Conservation (phyloP, 2,888 invertebrate species). For the Nasonia oneida region DNA sequence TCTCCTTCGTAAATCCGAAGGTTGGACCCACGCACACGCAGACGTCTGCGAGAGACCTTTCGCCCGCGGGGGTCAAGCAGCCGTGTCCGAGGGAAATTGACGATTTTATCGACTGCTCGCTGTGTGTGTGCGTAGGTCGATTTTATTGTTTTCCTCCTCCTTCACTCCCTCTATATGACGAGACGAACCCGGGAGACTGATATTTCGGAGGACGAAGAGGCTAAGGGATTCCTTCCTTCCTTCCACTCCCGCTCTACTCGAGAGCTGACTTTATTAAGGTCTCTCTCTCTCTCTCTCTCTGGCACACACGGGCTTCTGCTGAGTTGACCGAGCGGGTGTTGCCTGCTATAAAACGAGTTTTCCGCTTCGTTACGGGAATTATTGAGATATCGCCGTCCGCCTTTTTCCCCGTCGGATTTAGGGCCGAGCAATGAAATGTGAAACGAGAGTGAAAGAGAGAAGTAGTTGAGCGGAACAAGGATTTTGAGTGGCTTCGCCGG, state of each 20-base stretch:
- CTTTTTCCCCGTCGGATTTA: not conserved
- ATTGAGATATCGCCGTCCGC: constrained; percentile 3
- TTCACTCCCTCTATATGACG: not conserved
- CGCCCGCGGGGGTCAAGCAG: constrained; percentile 23
- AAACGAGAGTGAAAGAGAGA: constrained; percentile 2
- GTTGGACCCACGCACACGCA: not conserved
- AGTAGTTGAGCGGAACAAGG: constrained; percentile 37
- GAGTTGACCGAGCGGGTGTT: constrained; percentile 25
- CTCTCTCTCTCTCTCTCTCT: not conserved
- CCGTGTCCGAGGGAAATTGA: constrained; percentile 52
- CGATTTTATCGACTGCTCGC: constrained; percentile 55
- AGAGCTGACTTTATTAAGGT: constrained; percentile 37
- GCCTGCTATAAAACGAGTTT: constrained; percentile 42
- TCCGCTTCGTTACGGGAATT: constrained; percentile 47
- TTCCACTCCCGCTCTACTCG: not conserved
- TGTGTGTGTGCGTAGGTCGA: constrained; percentile 36
- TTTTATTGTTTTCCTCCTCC: constrained; percentile 57
- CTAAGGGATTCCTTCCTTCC: constrained; percentile 43
- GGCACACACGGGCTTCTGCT: not conserved
- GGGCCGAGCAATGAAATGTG: constrained; percentile 32
- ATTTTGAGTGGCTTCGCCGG: constrained; percentile 39
- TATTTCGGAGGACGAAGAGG: constrained; percentile 31
- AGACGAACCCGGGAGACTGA: constrained; percentile 18
- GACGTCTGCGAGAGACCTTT: constrained; percentile 30
- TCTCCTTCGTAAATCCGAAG: not conserved